Evolutionary conservation across 2,113 vertebrate genomes (phyloP), one percentile per base, ranked within the genome.

Genomic region (Ophthalmolycus amberensis): DNA sequence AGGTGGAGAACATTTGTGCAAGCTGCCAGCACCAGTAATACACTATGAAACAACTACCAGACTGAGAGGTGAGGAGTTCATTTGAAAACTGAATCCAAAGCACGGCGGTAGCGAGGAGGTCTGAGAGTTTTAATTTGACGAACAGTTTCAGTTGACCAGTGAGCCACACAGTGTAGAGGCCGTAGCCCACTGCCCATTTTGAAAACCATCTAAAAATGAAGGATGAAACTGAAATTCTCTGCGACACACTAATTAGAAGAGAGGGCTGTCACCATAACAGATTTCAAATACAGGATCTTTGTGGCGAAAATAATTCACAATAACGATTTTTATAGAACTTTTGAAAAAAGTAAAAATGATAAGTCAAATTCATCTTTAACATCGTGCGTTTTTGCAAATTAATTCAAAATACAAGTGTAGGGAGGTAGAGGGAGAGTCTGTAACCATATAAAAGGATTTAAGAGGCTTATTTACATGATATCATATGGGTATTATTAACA

Each of bases 31-130:
- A 60, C 11, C 50, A 37, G n/a, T 46, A 71, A 42, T 50, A 27
- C 40, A 46, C 42, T 71, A 25, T 72, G 59, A 77, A 82, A 73
- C 0, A 1, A 46, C 52, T 56, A 16, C 6, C 27, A 54, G 40
- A 22, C 59, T 60, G 18, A 52, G 65, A 50, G 79, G 38, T 75
- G 83, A 74, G 20, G 8, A 67, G 46, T 80, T 80, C 16, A 52
- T 69, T 79, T 68, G 25, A 2, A 72, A 68, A 79, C n/a, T 71
- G 12, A 67, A 62, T 63, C 44, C 46, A 12, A 54, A 58, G 29
- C 42, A 18, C 20, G 70, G 38, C 6, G n/a, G 27, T 29, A 22
- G 14, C 18, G 20, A 22, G n/a, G n/a, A 37, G 34, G 29, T 2
- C 32, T 54, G 9, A 63, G 14, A 9, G 4, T n/a, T 44, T 66